These are phyloP conservation scores for Uloborus diversus DNA, from an alignment of 1,140 invertebrate species.

Conservation along the genomic window DNA sequence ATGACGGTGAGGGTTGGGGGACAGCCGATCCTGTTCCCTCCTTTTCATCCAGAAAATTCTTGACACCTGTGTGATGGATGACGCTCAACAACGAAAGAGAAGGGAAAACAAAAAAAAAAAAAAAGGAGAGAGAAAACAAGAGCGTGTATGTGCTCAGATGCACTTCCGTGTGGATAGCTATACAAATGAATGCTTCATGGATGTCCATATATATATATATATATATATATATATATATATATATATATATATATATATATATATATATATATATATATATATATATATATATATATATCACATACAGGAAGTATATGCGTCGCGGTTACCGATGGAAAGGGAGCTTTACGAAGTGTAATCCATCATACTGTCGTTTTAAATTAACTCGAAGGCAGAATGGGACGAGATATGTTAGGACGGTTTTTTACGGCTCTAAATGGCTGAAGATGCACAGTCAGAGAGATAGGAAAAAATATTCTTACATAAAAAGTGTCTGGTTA, in stretches of 20 bases:
- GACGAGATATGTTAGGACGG: background rate
- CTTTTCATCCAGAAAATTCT: conserved; percentile 41
- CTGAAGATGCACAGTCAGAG: too few species aligned
- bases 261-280: conserved; percentile 25
- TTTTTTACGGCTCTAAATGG: too few species aligned
- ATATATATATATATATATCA: conserved; percentile 46
- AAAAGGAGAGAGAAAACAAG: background rate
- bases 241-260: conserved; percentile 28
- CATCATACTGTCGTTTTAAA: conserved; percentile 47
- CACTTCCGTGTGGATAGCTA: too few species aligned
- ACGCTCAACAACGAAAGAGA: conserved; percentile 43
- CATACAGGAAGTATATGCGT: background rate
- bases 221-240: conserved; percentile 19
- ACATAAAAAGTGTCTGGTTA: too few species aligned
- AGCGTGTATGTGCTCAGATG: too few species aligned
- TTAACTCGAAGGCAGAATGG: conserved; percentile 44
- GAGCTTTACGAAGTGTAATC: conserved; percentile 31
- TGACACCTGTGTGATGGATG: conserved; percentile 47
- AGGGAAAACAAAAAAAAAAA: background rate
- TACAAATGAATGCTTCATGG: background rate
- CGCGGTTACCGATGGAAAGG: background rate
- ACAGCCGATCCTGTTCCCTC: background rate
- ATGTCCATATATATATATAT: conserved; percentile 47
- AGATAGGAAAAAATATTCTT: too few species aligned
- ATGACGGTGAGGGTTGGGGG: too few species aligned